phyloP scores from a whole-genome alignment of 1,140 invertebrate genomes.

The Acromyrmex heyeri region DNA sequence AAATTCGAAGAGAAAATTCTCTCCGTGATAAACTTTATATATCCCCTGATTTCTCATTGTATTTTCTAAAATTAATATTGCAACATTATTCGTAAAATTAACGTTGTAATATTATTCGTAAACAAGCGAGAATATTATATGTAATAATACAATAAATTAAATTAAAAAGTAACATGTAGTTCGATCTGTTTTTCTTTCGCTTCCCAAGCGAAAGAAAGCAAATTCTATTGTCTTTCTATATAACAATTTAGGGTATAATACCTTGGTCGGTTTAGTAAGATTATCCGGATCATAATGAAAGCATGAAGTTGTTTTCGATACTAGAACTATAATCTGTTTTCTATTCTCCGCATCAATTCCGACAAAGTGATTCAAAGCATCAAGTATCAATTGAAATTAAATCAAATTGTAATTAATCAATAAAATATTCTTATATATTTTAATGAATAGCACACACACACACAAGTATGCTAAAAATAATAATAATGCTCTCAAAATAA shows the following conservation, averaged over 20 bases:
- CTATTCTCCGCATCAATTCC: conserved; percentile 62
- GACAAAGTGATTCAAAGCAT: conserved; percentile 1
- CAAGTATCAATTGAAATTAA: conserved; percentile 25
- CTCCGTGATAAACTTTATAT: no score
- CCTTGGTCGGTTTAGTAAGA: conserved; percentile 63
- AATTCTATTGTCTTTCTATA: conserved; percentile 27
- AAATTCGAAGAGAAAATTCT: no score
- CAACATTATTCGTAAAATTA: conserved; percentile 1
- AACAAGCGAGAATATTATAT: neutral
- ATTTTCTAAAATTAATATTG: neutral
- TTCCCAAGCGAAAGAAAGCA: neutral
- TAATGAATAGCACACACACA: neutral
- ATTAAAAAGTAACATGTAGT: neutral
- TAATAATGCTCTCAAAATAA: neutral
- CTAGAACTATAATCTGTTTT: conserved; percentile 58
- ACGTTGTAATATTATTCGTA: neutral
- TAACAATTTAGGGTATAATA: conserved; percentile 53
- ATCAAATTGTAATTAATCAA: conserved; percentile 6
- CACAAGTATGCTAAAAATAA: neutral
- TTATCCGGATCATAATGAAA: conserved; percentile 68
- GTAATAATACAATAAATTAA: neutral
- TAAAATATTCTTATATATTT: neutral
- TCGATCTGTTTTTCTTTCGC: neutral
- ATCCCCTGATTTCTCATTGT: neutral
- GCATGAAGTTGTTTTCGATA: conserved; percentile 61